Percentiles rank a stretch among this genome's conserved stretches.
Conservation (phyloP, 2,888 invertebrate species). For the Aphodius granarius region DNA sequence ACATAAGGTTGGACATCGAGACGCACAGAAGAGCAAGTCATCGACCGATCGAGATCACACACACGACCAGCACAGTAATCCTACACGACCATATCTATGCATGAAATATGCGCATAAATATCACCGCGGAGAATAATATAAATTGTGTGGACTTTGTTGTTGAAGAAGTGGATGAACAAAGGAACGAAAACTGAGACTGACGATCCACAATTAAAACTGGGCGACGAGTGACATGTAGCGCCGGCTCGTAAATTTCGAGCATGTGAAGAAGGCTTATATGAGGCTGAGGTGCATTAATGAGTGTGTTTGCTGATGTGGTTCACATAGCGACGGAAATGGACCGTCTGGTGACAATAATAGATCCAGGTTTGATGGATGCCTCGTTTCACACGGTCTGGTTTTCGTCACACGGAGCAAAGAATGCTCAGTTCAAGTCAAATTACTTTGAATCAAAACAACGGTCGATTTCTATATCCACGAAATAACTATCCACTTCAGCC, state of each 20-base stretch:
- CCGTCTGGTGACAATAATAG: not conserved
- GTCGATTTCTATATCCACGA: too few species aligned
- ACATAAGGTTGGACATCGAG: conserved; percentile 46
- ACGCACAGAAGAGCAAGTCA: conserved; percentile 43
- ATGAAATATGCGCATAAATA: not conserved
- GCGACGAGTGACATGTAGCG: not conserved
- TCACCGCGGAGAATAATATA: not conserved
- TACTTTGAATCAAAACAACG: too few species aligned
- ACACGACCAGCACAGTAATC: conserved; percentile 1
- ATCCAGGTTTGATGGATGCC: not conserved
- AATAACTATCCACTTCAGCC: too few species aligned
- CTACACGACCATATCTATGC: not conserved
- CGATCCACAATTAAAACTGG: not conserved
- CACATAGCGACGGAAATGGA: not conserved
- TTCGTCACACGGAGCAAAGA: too few species aligned
- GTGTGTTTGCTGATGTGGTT: not conserved
- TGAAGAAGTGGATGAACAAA: not conserved
- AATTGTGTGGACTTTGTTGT: not conserved
- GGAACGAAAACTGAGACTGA: not conserved
- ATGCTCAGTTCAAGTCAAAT: too few species aligned
- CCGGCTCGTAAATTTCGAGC: not conserved
- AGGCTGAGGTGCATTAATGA: not conserved
- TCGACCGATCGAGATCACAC: conserved; percentile 40
- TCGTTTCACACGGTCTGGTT: not conserved
- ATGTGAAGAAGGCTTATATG: not conserved